Evolutionary conservation across 2,113 vertebrate genomes (phyloP), one percentile per base, ranked within the genome.

Genomic region (Phalacrocorax pelagicus): DNA sequence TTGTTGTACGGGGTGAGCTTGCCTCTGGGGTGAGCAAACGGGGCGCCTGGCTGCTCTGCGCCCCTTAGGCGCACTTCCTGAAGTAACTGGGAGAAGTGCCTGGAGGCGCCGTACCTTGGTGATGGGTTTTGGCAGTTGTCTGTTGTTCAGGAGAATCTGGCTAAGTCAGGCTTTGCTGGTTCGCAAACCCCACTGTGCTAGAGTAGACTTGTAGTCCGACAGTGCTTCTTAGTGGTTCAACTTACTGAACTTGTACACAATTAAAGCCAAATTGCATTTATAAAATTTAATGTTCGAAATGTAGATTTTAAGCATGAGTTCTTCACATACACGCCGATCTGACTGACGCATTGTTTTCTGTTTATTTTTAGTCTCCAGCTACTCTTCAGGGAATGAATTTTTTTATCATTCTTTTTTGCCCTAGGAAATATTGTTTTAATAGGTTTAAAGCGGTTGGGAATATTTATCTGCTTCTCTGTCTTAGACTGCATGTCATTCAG

Each of bases 351-450:
- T 66, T 90, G 78, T 57, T 91, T 94, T 61, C 92, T 94, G 49
- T 65, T 97, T 91, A 91, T 91, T 97, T 97, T 93, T 92, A 88
- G 90, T 92, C 85, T 85, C 65, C 88, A 93, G 82, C 63, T 82
- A 21, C 78, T 90, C 80, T 84, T 70, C 63, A 74, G 40, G 78
- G 71, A 92, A 70, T 54, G 9, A 66, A 27, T 82, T 84, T 74
- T 82, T 82, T 92, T 30, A 70, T 66, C 21, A 0, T 70, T 59
- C 74, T 57, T 81, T 73, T 58, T 90, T 74, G 63, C 1, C 0
- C 51, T 63, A 55, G 72, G 79, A 91, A 80, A 63, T 71, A 36
- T 19, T 49, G 29, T 46, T 69, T 89, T 59, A 71, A 77, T 93
- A 74, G 80, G 59, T 55, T 92, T 51, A 55, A 59, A 96, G 97